Evolutionary conservation across 2,888 invertebrate genomes (phyloP).

Genomic region (Cecidostiba fungosa): DNA sequence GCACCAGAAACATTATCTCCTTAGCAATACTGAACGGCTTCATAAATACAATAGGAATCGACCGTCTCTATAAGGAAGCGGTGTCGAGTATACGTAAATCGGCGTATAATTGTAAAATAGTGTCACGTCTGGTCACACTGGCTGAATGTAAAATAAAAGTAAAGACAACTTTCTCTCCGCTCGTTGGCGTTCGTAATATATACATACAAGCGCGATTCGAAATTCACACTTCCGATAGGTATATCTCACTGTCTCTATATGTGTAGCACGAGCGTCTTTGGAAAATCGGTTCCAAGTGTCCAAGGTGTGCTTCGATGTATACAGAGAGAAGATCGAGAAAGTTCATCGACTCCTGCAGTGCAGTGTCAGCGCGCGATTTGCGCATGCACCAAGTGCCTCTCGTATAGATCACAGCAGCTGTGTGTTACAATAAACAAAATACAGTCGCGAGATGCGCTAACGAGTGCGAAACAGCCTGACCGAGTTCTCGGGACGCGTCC

Average conservation of each 20-base stretch:
- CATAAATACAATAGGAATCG: slow-evolving; percentile 18
- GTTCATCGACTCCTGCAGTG: slow-evolving; percentile 42
- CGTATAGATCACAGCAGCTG: neutral
- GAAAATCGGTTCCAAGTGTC: neutral
- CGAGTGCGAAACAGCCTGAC: neutral
- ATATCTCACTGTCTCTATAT: too few species aligned
- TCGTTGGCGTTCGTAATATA: neutral
- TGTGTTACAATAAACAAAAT: neutral
- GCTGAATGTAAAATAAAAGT: neutral
- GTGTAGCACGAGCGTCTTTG: too few species aligned
- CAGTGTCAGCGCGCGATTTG: too few species aligned
- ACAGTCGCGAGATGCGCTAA: neutral
- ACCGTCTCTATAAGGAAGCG: neutral
- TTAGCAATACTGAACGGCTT: slow-evolving; percentile 6
- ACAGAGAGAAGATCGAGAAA: neutral
- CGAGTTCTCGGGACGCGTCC: slow-evolving; percentile 17
- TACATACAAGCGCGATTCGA: neutral
- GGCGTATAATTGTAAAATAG: neutral
- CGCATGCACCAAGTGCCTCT: neutral
- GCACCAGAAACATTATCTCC: slow-evolving; percentile 69
- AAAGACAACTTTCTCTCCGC: neutral
- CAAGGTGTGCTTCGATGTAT: neutral
- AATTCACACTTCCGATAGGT: too few species aligned
- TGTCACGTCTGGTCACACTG: neutral
- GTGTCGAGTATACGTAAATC: neutral